These are phyloP conservation scores for Malurus cyaneus DNA, from an alignment of 2,113 vertebrate species.

Conservation along the genomic window DNA sequence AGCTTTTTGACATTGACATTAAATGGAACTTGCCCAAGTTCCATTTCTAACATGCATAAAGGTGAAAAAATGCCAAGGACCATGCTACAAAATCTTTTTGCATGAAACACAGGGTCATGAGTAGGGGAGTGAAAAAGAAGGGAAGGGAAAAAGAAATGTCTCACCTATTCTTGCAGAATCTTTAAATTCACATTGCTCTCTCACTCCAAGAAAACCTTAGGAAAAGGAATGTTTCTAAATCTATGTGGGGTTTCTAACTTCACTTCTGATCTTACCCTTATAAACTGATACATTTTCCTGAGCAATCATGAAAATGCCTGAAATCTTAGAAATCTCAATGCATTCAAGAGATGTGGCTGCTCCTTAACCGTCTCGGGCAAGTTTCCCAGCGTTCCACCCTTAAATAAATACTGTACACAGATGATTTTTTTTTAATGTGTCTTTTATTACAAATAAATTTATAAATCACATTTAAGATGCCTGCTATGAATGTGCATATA, in stretches of 20 bases:
- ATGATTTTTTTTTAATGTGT: background rate
- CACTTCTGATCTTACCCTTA: background rate
- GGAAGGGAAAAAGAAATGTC: background rate
- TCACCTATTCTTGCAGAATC: background rate
- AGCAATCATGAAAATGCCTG: background rate
- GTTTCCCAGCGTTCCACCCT: background rate
- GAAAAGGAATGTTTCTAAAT: background rate
- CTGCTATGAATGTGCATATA: background rate
- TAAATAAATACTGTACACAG: background rate
- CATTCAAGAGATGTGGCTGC: background rate
- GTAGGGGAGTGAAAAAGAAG: background rate
- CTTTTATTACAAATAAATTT: background rate
- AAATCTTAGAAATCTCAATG: background rate
- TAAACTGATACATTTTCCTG: background rate
- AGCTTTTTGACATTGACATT: background rate
- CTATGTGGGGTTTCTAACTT: background rate
- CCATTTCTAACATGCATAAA: background rate
- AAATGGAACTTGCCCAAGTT: background rate
- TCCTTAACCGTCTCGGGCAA: background rate
- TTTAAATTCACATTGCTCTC: background rate
- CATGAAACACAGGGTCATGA: background rate
- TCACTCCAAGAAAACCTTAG: background rate
- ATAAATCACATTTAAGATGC: background rate
- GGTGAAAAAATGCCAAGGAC: background rate
- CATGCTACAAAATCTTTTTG: background rate